These are phyloP conservation scores for Gadus chalcogrammus DNA, from an alignment of 2,113 vertebrate genomes.

Conservation along the genomic window DNA sequence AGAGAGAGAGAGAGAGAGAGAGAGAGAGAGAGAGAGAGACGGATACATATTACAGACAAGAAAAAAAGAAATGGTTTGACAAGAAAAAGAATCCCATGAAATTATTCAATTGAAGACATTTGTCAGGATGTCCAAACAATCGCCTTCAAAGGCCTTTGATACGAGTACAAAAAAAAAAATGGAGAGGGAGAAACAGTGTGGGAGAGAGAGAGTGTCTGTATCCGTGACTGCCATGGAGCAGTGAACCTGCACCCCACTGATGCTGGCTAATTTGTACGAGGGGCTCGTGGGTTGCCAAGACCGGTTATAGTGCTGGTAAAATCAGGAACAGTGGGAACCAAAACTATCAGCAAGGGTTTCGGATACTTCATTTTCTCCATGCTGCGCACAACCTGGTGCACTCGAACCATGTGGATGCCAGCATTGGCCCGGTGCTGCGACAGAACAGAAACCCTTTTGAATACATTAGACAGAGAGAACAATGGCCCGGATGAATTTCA, in stretches of 20 bases:
- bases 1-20: too few species aligned
- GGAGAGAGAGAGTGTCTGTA: constrained; percentile 8
- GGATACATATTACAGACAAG: neutral
- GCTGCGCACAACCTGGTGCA: constrained; percentile 66
- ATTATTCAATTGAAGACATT: too few species aligned
- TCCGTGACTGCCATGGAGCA: constrained; percentile 44
- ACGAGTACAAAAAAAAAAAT: too few species aligned
- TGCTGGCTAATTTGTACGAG: constrained; percentile 61
- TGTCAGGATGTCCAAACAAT: too few species aligned
- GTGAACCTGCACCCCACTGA: constrained; percentile 53
- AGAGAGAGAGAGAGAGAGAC: too few species aligned
- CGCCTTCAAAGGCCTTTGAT: too few species aligned
- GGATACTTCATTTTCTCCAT: constrained; percentile 62
- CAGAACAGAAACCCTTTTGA: constrained; percentile 6
- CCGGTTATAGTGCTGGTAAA: constrained; percentile 53
- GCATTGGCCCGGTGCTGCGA: constrained; percentile 36
- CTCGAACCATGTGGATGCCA: constrained; percentile 24
- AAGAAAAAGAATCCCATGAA: constrained; percentile 12
- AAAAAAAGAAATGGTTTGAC: neutral
- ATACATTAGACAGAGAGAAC: too few species aligned
- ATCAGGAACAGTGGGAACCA: constrained; percentile 66
- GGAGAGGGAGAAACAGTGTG: too few species aligned
- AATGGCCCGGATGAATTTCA: too few species aligned
- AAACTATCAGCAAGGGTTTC: constrained; percentile 67
- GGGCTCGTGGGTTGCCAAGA: constrained; percentile 62